A percentile compares a stretch with the other conserved stretches of the same genome.
Conservation (phyloP, 2,888 invertebrate genomes). For the Lithosia quadra region DNA sequence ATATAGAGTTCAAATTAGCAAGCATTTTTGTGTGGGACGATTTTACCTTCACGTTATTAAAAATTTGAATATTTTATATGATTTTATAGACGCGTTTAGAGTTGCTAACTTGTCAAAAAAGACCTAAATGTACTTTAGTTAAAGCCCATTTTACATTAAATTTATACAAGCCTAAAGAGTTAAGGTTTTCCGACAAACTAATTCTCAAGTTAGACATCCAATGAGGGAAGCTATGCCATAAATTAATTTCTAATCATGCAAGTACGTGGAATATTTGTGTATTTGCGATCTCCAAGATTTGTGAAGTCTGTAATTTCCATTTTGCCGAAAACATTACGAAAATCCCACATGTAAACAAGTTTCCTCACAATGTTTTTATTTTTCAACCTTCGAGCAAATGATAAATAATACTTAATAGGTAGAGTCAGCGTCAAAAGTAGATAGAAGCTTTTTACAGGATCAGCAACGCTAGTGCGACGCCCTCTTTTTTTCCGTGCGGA, state of each 20-base stretch:
- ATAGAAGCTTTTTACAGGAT: no score
- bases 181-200: not conserved
- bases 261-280: not conserved
- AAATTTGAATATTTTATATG: not conserved
- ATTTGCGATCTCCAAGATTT: not conserved
- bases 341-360: not conserved
- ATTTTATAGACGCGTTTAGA: not conserved
- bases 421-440: no score
- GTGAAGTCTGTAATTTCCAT: not conserved
- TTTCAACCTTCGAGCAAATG: not conserved
- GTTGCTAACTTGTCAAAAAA: not conserved
- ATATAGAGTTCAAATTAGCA: not conserved
- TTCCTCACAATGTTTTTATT: not conserved
- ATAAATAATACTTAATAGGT: not conserved
- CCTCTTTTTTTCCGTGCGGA: no score
- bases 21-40: not conserved
- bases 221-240: not conserved
- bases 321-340: not conserved
- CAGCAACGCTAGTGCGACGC: no score
- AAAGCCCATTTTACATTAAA: not conserved
- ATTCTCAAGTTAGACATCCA: not conserved
- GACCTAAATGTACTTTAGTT: not conserved
- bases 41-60: not conserved
- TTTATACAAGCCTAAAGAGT: not conserved
- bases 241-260: not conserved